Conservation (phyloP, 2,113 vertebrate species). For the Seriola dumerili region DNA sequence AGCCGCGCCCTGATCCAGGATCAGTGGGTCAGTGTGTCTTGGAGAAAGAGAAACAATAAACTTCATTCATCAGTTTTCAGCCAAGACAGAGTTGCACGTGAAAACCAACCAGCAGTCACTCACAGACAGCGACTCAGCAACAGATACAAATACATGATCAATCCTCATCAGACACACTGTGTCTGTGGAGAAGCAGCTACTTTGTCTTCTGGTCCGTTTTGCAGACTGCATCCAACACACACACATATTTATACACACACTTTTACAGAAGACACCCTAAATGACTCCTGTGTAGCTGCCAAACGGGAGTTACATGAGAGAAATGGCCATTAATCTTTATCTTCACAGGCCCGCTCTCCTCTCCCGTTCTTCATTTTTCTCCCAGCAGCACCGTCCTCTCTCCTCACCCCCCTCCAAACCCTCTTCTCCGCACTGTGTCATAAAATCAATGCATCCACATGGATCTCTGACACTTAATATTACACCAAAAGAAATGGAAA, state of each 20-base stretch:
- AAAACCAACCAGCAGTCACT: constrained; percentile 34
- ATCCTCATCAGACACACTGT: constrained; percentile 60
- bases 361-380: constrained; percentile 47
- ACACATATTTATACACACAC: constrained; percentile 4
- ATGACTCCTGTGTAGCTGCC: constrained; percentile 60
- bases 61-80: constrained; percentile 49
- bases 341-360: constrained; percentile 29
- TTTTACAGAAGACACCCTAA: constrained; percentile 55
- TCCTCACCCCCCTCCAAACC: constrained; percentile 24
- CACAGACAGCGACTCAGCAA: constrained; percentile 22
- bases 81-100: not conserved
- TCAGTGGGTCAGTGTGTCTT: constrained; percentile 60
- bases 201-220: constrained; percentile 56
- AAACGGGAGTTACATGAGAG: constrained; percentile 47
- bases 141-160: constrained; percentile 51
- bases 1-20: constrained; percentile 25
- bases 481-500: constrained; percentile 54
- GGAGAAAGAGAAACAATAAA: constrained; percentile 38
- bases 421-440: constrained; percentile 52
- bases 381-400: constrained; percentile 32
- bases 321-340: constrained; percentile 73
- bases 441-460: constrained; percentile 74
- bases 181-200: constrained; percentile 18
- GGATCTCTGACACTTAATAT: constrained; percentile 56
- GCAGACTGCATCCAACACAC: constrained; percentile 20